These are phyloP conservation scores for Catharus ustulatus DNA, from an alignment of 2,797 vertebrate species.

Conservation along the genomic window DNA sequence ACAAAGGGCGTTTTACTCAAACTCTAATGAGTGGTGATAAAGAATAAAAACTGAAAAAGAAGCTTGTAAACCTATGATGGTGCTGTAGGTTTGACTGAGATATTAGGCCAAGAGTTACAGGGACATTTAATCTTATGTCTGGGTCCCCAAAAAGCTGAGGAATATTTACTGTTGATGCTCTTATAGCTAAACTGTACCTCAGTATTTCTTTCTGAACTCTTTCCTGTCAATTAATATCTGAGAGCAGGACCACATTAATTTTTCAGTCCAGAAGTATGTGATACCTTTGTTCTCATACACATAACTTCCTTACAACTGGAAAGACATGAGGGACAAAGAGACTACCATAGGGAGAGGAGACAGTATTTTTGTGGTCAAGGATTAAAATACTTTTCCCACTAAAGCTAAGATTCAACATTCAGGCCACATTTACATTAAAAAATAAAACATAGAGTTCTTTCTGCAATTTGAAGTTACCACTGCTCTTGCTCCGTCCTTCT, in stretches of 20 bases:
- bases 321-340: not conserved
- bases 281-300: not conserved
- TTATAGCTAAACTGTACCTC: not conserved
- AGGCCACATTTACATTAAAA: not conserved
- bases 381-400: not conserved
- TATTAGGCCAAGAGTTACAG: conserved; percentile 3
- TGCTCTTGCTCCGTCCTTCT: not conserved
- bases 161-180: conserved; percentile 31
- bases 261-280: not conserved
- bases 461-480: not conserved
- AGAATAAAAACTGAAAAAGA: not conserved
- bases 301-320: not conserved
- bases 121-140: conserved; percentile 10
- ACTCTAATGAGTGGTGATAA: conserved; percentile 4
- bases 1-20: not conserved
- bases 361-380: not conserved
- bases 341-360: not conserved
- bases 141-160: not conserved
- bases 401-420: not conserved
- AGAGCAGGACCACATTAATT: conserved; percentile 6
- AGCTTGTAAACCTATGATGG: not conserved
- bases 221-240: conserved; percentile 17
- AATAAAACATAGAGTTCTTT: not conserved
- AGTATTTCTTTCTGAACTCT: conserved; percentile 2
- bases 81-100: not conserved